Conservation (phyloP, 2,888 invertebrate species). For the Scaptomyza cyrtandrae region DNA sequence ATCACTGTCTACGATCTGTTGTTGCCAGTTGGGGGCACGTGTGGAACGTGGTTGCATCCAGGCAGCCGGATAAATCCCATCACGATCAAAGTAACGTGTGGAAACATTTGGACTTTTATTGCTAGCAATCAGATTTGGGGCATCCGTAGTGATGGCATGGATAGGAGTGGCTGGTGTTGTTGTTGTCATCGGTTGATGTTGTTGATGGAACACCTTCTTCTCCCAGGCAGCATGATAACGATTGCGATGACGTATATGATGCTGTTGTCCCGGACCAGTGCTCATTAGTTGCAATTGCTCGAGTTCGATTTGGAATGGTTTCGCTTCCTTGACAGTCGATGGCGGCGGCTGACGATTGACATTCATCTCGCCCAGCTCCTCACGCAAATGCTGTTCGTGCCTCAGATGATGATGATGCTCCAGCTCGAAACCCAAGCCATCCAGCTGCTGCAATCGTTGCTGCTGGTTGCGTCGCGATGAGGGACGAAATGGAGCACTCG, state of each 20-base stretch:
- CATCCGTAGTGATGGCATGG: slow-evolving; percentile 25
- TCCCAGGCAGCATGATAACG: slow-evolving; percentile 81
- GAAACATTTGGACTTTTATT: slow-evolving; percentile 17
- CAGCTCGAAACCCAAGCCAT: slow-evolving; percentile 18
- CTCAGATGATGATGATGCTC: slow-evolving; percentile 64
- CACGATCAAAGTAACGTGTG: slow-evolving; percentile 82
- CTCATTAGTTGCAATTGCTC: slow-evolving; percentile 39
- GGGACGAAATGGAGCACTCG: slow-evolving; percentile 17
- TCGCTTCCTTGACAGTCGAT: slow-evolving; percentile 6
- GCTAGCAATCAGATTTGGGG: slow-evolving; percentile 11
- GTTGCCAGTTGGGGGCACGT: slow-evolving; percentile 73
- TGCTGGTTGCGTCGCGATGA: neutral
- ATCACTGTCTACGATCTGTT: slow-evolving; percentile 48
- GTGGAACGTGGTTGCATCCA: slow-evolving; percentile 68
- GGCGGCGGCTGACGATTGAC: slow-evolving; percentile 44
- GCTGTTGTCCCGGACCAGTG: slow-evolving; percentile 58
- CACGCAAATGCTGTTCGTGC: slow-evolving; percentile 70
- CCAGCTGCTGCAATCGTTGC: slow-evolving; percentile 20
- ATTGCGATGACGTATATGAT: slow-evolving; percentile 82
- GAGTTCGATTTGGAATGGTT: slow-evolving; percentile 23
- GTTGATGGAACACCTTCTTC: slow-evolving; percentile 78
- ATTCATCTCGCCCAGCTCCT: slow-evolving; percentile 45
- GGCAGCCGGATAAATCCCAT: slow-evolving; percentile 69
- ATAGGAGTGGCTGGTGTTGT: slow-evolving; percentile 15
- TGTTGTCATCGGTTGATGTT: slow-evolving; percentile 68